A percentile compares a stretch with the other conserved stretches of the same genome.
Conservation (phyloP, 1,140 invertebrate genomes). For the Drosophila ercepeae region DNA sequence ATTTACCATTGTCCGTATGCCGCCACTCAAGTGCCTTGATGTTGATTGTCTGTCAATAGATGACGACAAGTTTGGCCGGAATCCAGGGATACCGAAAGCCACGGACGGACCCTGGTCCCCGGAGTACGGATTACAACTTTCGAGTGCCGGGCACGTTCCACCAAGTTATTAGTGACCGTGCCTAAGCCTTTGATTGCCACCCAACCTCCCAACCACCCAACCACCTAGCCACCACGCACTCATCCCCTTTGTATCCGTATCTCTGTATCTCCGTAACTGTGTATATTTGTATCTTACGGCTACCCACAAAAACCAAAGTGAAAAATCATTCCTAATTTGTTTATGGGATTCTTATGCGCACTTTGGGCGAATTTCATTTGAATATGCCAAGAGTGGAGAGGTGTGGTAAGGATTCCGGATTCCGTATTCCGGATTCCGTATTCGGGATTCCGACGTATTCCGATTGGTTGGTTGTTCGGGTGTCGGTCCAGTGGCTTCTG, state of each 20-base stretch:
- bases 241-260: not conserved
- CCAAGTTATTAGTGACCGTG: conserved; percentile 60
- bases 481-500: conserved; percentile 6
- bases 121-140: conserved; percentile 44
- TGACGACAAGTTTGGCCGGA: conserved; percentile 28
- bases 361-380: conserved; percentile 69
- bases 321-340: conserved; percentile 40
- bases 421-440: conserved; percentile 1
- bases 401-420: not conserved
- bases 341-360: conserved; percentile 60
- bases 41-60: conserved; percentile 79
- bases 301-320: not conserved
- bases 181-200: conserved; percentile 75
- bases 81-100: not conserved
- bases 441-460: not conserved
- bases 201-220: not conserved
- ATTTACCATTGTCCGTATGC: conserved; percentile 17
- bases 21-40: conserved; percentile 65
- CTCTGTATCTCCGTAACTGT: not conserved
- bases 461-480: not conserved
- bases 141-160: conserved; percentile 65
- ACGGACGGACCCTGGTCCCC: not conserved
- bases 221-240: not conserved
- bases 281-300: too few relatives aligned
- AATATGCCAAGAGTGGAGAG: conserved; percentile 26